Evolutionary conservation across 2,113 vertebrate species (phyloP).

Genomic region (Platichthys stellatus): DNA sequence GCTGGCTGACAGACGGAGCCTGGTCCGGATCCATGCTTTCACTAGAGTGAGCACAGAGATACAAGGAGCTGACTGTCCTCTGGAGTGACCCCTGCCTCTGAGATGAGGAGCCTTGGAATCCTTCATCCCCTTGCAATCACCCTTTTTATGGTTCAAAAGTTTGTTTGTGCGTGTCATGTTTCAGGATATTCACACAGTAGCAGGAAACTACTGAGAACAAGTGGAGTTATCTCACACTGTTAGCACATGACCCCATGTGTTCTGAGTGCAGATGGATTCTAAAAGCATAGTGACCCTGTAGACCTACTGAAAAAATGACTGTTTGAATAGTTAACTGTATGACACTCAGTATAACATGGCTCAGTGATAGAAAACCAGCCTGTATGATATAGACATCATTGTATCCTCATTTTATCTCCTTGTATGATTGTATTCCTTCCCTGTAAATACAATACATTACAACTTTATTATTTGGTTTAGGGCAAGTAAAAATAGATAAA

Average conservation of each 20-base stretch:
- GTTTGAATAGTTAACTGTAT: no score
- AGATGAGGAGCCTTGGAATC: conserved; percentile 20
- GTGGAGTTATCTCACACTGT: background rate
- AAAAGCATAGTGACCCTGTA: background rate
- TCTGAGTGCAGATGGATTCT: background rate
- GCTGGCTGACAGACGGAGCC: conserved; percentile 53
- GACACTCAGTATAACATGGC: no score
- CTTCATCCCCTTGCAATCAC: conserved; percentile 1
- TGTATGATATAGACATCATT: no score
- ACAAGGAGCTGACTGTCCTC: conserved; percentile 46
- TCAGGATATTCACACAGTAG: conserved; percentile 4
- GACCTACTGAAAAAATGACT: background rate
- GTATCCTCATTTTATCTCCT: no score
- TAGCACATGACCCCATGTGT: background rate
- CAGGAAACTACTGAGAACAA: background rate
- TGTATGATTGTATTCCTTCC: no score
- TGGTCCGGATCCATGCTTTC: conserved; percentile 51
- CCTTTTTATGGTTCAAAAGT: background rate
- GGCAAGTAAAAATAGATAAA: no score
- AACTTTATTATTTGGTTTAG: no score
- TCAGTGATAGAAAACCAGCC: no score
- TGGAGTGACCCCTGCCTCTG: conserved; percentile 14
- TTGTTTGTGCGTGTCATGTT: conserved; percentile 3
- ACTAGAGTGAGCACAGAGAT: conserved; percentile 37
- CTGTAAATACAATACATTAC: no score